Conservation (phyloP, 2,797 vertebrate genomes). For the Florisuga fusca region DNA sequence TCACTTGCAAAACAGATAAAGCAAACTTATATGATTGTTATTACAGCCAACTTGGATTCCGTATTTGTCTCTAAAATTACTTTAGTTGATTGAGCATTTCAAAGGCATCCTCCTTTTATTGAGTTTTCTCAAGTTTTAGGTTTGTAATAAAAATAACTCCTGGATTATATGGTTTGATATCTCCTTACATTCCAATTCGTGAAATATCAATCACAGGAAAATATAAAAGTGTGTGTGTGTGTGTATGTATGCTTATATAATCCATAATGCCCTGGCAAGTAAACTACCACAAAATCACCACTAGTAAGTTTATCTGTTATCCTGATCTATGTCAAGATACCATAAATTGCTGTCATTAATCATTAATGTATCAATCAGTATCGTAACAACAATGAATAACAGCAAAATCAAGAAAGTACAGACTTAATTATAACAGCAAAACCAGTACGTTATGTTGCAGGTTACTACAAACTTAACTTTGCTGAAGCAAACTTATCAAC, state of each 20-base stretch:
- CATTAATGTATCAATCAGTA: not conserved
- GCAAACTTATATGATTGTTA: not conserved
- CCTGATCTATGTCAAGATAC: not conserved
- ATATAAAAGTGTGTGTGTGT: not conserved
- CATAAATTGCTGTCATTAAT: not conserved
- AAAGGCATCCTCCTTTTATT: not conserved
- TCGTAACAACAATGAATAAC: rapidly evolving
- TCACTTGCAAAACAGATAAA: not conserved
- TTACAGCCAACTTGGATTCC: not conserved
- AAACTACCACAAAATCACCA: not conserved
- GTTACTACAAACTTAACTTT: not conserved
- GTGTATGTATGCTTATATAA: not conserved
- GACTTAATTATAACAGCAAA: not conserved
- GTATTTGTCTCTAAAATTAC: not conserved
- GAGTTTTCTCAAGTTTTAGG: not conserved
- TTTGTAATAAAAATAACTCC: not conserved
- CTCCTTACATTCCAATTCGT: not conserved
- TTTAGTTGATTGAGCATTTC: not conserved
- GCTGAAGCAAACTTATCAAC: not conserved
- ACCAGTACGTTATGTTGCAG: not conserved
- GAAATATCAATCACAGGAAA: not conserved
- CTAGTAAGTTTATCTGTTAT: not conserved
- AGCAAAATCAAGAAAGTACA: not conserved
- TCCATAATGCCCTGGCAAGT: not conserved
- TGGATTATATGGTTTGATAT: not conserved